A percentile compares a stretch with the other conserved stretches of the same genome.
These are phyloP conservation scores for Cyanoderma ruficeps DNA, from an alignment of 2,113 vertebrate genomes.

Conservation along the genomic window DNA sequence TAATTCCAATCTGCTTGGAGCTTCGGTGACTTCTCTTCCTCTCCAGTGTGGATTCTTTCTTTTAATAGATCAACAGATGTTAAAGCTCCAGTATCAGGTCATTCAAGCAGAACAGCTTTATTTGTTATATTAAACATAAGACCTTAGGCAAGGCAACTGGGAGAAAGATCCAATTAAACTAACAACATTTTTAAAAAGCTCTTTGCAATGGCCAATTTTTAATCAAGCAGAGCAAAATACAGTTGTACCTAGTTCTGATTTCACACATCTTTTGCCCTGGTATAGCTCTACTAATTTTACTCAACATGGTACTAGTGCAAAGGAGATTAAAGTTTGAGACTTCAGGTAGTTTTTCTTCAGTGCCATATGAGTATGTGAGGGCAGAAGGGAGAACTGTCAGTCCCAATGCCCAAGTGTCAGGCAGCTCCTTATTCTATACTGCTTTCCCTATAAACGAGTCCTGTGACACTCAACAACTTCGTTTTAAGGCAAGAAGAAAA, in stretches of 20 bases:
- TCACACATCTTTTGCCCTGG: neutral
- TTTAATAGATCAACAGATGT: slow-evolving; percentile 53
- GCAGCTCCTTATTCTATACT: neutral
- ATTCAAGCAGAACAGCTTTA: neutral
- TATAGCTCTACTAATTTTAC: neutral
- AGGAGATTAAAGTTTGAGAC: neutral
- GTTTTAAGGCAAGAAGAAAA: neutral
- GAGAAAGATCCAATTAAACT: neutral
- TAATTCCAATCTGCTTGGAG: neutral
- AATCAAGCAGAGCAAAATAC: neutral
- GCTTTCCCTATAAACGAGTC: neutral
- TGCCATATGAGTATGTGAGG: neutral
- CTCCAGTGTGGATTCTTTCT: neutral
- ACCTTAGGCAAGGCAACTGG: neutral
- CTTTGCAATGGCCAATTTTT: neutral
- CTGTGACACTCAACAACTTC: neutral
- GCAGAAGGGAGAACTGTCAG: neutral
- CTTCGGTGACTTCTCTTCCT: slow-evolving; percentile 19
- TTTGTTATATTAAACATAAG: neutral
- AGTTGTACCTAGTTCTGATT: neutral
- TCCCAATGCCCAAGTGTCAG: neutral
- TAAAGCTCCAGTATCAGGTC: neutral
- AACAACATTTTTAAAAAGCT: neutral
- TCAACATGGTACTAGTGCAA: neutral
- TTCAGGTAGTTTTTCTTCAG: neutral